phyloP scores from a whole-genome alignment of 2,888 invertebrate species.

The Lacanobia oleracea region DNA sequence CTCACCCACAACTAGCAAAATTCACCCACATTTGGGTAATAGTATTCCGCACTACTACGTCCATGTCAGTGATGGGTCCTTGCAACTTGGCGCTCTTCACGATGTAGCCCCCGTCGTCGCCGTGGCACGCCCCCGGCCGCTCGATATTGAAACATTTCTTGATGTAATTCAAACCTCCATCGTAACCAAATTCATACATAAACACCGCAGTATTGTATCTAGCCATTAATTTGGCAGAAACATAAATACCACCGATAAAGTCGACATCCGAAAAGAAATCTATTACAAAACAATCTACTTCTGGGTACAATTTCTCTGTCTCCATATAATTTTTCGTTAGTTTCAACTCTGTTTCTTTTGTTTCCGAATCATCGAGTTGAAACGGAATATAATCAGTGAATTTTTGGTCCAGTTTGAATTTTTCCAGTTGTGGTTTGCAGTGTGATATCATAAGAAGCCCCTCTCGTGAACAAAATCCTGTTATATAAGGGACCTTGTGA shows the following conservation, averaged over 20 bases:
- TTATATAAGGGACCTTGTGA: slow-evolving; percentile 86
- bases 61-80: slow-evolving; percentile 73
- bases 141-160: slow-evolving; percentile 84
- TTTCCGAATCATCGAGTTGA: slow-evolving; percentile 71
- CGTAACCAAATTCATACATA: slow-evolving; percentile 91
- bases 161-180: slow-evolving; percentile 88
- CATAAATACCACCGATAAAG: slow-evolving; percentile 82
- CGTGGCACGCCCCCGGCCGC: slow-evolving; percentile 90
- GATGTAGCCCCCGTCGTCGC: slow-evolving; percentile 91
- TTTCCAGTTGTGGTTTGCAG: slow-evolving; percentile 64
- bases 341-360: slow-evolving; percentile 71
- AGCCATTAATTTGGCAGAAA: slow-evolving; percentile 78
- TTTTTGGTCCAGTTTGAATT: slow-evolving; percentile 71
- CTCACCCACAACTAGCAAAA: slow-evolving; percentile 91
- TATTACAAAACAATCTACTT: slow-evolving; percentile 81
- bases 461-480: slow-evolving; percentile 87
- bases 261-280: slow-evolving; percentile 88
- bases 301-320: slow-evolving; percentile 75
- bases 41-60: slow-evolving; percentile 80
- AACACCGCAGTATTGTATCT: slow-evolving; percentile 86
- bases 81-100: slow-evolving; percentile 80
- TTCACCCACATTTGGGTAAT: slow-evolving; percentile 91
- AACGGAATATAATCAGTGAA: slow-evolving; percentile 81
- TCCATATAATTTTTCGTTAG: slow-evolving; percentile 86
- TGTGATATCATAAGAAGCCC: slow-evolving; percentile 80